Conservation (phyloP, 1,140 invertebrate species). For the Tribolium castaneum region DNA sequence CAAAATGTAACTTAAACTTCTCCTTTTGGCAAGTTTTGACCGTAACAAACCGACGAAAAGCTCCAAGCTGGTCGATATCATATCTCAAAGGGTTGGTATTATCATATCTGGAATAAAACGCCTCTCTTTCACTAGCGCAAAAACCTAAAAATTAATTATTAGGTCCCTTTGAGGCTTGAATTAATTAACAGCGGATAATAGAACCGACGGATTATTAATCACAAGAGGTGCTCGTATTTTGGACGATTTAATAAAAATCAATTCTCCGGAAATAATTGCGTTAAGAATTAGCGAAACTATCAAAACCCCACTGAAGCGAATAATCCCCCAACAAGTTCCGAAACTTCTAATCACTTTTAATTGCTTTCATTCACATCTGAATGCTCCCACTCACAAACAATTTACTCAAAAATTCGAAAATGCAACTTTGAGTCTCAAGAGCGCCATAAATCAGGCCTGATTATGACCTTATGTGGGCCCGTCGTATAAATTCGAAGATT, state of each 20-base stretch:
- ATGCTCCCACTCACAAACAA: not conserved
- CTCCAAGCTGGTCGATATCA: too few relatives aligned
- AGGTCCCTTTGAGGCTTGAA: not conserved
- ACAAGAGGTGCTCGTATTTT: not conserved
- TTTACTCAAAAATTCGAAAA: not conserved
- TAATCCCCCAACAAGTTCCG: not conserved
- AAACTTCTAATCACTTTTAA: not conserved
- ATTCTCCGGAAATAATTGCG: too few relatives aligned
- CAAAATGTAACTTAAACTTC: too few relatives aligned
- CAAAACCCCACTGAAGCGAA: not conserved
- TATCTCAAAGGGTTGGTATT: too few relatives aligned
- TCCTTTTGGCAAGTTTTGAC: too few relatives aligned
- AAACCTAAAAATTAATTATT: too few relatives aligned
- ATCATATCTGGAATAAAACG: too few relatives aligned
- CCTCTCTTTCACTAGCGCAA: too few relatives aligned
- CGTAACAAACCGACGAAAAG: too few relatives aligned
- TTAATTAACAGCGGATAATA: not conserved
- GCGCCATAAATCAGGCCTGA: not conserved
- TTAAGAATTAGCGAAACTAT: not conserved
- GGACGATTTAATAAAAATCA: too few relatives aligned
- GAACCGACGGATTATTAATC: not conserved
- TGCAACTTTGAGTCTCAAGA: not conserved
- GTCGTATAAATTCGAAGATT: not conserved
- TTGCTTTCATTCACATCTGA: not conserved
- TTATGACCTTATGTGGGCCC: not conserved